Evolutionary conservation across 2,113 vertebrate species (phyloP).

Genomic region (Cathartes aura): DNA sequence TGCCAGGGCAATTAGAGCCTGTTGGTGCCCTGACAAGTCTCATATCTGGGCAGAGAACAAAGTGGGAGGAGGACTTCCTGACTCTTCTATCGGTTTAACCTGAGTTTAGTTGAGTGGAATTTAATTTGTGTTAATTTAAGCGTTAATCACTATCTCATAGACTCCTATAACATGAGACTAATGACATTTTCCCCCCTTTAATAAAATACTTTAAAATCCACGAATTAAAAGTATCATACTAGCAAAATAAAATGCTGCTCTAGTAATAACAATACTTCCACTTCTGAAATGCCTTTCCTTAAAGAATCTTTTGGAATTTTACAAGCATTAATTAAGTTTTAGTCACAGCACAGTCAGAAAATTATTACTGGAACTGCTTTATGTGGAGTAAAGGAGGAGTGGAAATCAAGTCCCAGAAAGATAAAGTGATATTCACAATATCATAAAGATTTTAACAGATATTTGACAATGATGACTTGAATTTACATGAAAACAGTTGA

Average conservation of each 20-base stretch:
- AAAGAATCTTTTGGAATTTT: not conserved
- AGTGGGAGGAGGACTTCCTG: not conserved
- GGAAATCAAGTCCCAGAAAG: not conserved
- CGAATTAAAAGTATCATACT: not conserved
- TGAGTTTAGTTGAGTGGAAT: not conserved
- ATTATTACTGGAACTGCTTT: not conserved
- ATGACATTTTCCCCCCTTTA: not conserved
- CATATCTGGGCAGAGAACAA: not conserved
- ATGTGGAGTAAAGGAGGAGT: not conserved
- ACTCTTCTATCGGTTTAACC: not conserved
- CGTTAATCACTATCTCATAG: not conserved
- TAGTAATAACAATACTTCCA: not conserved
- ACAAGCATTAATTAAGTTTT: not conserved
- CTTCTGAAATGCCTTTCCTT: not conserved
- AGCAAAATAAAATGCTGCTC: not conserved
- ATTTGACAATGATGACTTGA: not conserved
- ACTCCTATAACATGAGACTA: not conserved
- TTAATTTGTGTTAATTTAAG: not conserved
- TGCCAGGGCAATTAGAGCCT: not conserved
- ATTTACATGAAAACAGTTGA: not conserved
- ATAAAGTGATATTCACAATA: not conserved
- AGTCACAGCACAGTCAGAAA: not conserved
- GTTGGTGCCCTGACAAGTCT: not conserved
- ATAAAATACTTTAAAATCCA: not conserved
- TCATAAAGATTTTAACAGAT: not conserved